Evolutionary conservation across 1,140 invertebrate species (phyloP), one percentile per base, ranked within the genome.

Genomic region (Argopecten irradians): DNA sequence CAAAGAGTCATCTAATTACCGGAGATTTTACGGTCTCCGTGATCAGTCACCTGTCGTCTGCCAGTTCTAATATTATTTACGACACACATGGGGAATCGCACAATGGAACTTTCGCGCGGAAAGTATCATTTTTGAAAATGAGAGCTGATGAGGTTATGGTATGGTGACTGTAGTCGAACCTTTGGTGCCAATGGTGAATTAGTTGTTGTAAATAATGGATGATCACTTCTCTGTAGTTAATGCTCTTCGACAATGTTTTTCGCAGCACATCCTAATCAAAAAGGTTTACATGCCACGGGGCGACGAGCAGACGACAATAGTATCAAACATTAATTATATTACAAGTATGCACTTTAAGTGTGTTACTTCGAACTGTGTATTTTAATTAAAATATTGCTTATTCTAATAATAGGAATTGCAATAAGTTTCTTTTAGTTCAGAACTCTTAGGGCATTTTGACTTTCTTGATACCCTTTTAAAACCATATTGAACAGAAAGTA

Each of bases 31-130:
- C n/a, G 55, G 28, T n/a, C 22, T 71, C 22, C 55, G 28, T 3
- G 55, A n/a, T 22, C 55, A 71, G n/a, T 71, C 55, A n/a, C 28
- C 55, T 71, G 55, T n/a, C 55, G 55, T 71, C 55, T 71, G 55
- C 55, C 55, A 71, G 28, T 71, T 71, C n/a, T 71, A 71, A 71
- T 71, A 71, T 28, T 1, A 11, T 71, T 71, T 71, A 71, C 55
- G 55, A 71, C 28, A 71, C 55, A 1, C 55, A 0, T 71, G 55
- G 55, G 55, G 13, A 71, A 71, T 71, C 7, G n/a, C 22, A 28
- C 55, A 71, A 71, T 5, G 28, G 55, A 71, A 28, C 55, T 71
- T 71, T 71, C 55, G 55, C 55, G 55, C 55, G 22, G 55, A 71
- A 71, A 71, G 55, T 71, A 71, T 71, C 55, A 28, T 28, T n/a